Evolutionary conservation across 2,888 invertebrate genomes (phyloP).

Genomic region (Drosophila antonietae): DNA sequence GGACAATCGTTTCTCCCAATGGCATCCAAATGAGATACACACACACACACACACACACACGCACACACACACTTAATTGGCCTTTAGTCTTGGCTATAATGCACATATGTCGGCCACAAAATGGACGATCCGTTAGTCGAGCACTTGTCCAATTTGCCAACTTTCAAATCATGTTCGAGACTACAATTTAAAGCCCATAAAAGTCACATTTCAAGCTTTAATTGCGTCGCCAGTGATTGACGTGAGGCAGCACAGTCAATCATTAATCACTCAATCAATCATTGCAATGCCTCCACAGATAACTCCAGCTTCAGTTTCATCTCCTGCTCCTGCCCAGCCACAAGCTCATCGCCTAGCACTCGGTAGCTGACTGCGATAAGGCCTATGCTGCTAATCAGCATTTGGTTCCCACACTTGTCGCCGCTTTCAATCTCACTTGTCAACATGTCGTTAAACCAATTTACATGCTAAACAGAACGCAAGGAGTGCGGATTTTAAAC

Average conservation of each 20-base stretch:
- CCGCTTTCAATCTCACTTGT: conserved; percentile 80
- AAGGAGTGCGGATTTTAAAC: conserved; percentile 17
- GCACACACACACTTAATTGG: conserved; percentile 65
- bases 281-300: conserved; percentile 45
- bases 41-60: conserved; percentile 44
- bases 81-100: conserved; percentile 20
- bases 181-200: conserved; percentile 60
- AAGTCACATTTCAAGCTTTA: conserved; percentile 60
- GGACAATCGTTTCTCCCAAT: conserved; percentile 58
- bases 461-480: conserved; percentile 66
- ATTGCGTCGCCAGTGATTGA: conserved; percentile 55
- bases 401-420: conserved; percentile 52
- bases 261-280: conserved; percentile 83
- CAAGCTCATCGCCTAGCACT: conserved; percentile 29
- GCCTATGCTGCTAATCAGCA: conserved; percentile 61
- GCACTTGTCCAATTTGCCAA: conserved; percentile 31
- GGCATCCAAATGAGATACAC: conserved; percentile 60
- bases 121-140: conserved; percentile 22
- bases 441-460: conserved; percentile 82
- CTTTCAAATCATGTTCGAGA: conserved; percentile 55
- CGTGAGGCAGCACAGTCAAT: conserved; percentile 49
- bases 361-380: conserved; percentile 15
- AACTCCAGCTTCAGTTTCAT: conserved; percentile 22
- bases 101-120: conserved; percentile 10
- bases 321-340: conserved; percentile 26